phyloP scores from a whole-genome alignment of 2,797 vertebrate species.

The Neosilurus mollespiculum region DNA sequence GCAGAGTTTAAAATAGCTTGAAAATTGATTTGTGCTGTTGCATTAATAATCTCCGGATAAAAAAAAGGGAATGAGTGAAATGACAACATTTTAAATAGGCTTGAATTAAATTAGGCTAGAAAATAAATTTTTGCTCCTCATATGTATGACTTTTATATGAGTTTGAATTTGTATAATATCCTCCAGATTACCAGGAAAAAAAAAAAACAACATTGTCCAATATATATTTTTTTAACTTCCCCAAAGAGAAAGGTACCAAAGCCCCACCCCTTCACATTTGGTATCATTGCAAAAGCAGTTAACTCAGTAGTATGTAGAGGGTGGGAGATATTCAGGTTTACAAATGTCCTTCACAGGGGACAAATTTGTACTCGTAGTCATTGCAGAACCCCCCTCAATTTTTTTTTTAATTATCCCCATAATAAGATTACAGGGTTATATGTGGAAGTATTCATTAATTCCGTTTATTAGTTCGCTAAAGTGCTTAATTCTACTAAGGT shows the following conservation, averaged over 20 bases:
- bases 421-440: not conserved
- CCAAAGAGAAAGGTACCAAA: too few species aligned
- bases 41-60: not conserved
- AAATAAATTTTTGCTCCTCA: not conserved
- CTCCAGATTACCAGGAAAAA: too few species aligned
- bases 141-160: not conserved
- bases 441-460: not conserved
- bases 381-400: not conserved
- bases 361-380: not conserved
- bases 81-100: not conserved
- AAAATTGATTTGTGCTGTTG: constrained; percentile 20
- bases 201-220: too few species aligned
- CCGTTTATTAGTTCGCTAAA: too few species aligned
- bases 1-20: constrained; percentile 27
- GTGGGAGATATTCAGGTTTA: too few species aligned
- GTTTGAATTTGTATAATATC: not conserved
- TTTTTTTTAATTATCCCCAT: not conserved
- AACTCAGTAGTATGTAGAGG: too few species aligned
- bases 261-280: too few species aligned
- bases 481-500: too few species aligned
- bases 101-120: not conserved
- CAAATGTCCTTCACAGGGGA: too few species aligned
- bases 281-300: too few species aligned
- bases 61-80: not conserved
- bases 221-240: too few species aligned